Base-by-base conservation (phyloP, 2,888 invertebrate genomes). In the Geophilus truncorum region DNA sequence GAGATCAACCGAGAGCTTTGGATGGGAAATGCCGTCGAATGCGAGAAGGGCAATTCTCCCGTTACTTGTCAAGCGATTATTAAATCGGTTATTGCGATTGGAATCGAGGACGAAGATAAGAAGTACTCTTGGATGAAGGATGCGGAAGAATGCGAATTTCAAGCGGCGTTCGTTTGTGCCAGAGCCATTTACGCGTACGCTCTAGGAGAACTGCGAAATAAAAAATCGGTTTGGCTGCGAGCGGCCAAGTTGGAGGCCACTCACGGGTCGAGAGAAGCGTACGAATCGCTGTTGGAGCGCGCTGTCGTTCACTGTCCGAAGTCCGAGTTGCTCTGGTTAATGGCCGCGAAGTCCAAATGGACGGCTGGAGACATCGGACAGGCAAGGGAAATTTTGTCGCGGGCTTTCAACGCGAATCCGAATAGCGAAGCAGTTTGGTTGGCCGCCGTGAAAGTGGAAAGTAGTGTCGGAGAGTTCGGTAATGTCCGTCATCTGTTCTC, bases 361-460 rank as follows among this genome's bases (percentile, higher is more conserved):
- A 87, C 98, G 85, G 96, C 97, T 18, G 93, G 93, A 30, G 97
- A 99, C 87, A 97, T 99, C 0, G 95, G 96, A 18, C 97, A 96
- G 0, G 98, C 99, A 0, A 90, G 99, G 86, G 94, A 95, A 79
- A 98, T 99, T 84, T 89, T 99, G 1, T 95, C 97, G 0, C 88
- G 96, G 45, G 98, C 98, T 81, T 99, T 99, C 89, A 95, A 97
- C 88, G 96, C 98, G 0, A 99, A 99, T 89, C 97, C 99, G 0
- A 98, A 99, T 89, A 97, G 97, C 0, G 99, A 99, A 87, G 98
- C 98, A 88, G 99, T 99, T 87, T 99, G 99, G 99, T 90, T 99
- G 87, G 99, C 99, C 79, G 99, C 99, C 80, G 98, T 99, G 7
- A 99, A 99, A 86, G 88, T 99, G 80, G 99, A 99, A 88, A 96